Base-by-base conservation (phyloP, 2,888 invertebrate genomes). In the Brachyptera risi region DNA sequence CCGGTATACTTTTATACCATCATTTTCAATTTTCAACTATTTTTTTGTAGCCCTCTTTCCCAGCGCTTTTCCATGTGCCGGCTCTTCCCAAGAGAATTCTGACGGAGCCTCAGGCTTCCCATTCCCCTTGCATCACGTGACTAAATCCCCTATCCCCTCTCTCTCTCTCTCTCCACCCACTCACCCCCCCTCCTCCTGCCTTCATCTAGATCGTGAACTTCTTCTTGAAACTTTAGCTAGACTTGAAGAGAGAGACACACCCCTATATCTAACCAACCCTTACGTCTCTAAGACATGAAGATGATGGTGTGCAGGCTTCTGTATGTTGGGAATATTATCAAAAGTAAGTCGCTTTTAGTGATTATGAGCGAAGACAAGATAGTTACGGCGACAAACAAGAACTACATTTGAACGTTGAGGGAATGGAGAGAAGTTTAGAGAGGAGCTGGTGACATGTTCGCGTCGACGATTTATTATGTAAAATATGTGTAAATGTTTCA, bases 21-120 rank as follows among this genome's bases (percentile, higher is more conserved):
- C 44, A 44, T 58, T 47, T 58, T 26, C 49, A 49, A 44, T 58
- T 44, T 44, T 44, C 58, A 44, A 58, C 49, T 58, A 42, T 58
- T 58, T 49, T 56, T 58, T 44, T 47, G 47, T 49, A 58, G 27
- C 49, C 49, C 49, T 54, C 54, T 54, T 54, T 47, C n/a, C 24
- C 23, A 24, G 21, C 47, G 47, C 47, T 47, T 47, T 24, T 44
- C 44, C 44, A 44, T 44, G 44, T 44, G 44, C 44, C 44, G 44
- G 21, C 44, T 3, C 21, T 3, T 31, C 51, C 54, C 54, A 21
- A 9, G 54, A 35, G 54, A 47, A 54, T 54, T 37, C 54, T 54
- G 50, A 51, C 50, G 27, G 50, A 27, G 50, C 50, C 50, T 27
- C 50, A 19, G 50, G 50, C 50, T 26, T 31, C 44, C 44, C 44